These are phyloP conservation scores for Drosophila obscura DNA, from an alignment of 1,140 invertebrate species.

Conservation along the genomic window DNA sequence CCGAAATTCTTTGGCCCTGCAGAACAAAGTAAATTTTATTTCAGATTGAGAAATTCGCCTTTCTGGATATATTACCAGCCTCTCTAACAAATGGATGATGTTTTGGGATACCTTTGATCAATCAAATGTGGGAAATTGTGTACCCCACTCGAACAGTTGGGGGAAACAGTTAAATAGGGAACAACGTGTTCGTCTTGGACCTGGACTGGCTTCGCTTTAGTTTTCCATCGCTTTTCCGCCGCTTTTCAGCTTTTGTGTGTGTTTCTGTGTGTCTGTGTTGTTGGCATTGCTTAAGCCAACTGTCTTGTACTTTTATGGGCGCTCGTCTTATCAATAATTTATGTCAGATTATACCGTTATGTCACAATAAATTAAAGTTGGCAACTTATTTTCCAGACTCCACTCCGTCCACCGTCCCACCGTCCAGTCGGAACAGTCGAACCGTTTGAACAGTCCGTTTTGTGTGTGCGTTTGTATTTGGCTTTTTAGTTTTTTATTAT, in stretches of 20 bases:
- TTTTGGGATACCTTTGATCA: too few relatives aligned
- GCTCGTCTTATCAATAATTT: conserved; percentile 83
- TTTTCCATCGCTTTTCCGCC: conserved; percentile 31
- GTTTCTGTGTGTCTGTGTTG: conserved; percentile 1
- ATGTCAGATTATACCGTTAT: conserved; percentile 83
- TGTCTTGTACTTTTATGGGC: conserved; percentile 82
- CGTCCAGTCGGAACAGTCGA: background rate
- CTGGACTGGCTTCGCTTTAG: conserved; percentile 25
- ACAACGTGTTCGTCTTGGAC: conserved; percentile 14
- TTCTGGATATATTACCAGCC: too few relatives aligned
- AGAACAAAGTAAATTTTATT: too few relatives aligned
- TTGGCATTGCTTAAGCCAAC: conserved; percentile 70
- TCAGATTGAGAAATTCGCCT: too few relatives aligned
- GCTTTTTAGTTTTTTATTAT: conserved; percentile 78
- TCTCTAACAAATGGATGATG: too few relatives aligned
- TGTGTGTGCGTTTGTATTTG: conserved; percentile 36
- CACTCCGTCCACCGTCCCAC: conserved; percentile 12
- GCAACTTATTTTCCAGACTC: conserved; percentile 82
- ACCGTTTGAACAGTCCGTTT: background rate
- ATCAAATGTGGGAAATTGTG: too few relatives aligned
- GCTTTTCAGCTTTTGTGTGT: background rate
- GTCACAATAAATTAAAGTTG: conserved; percentile 84
- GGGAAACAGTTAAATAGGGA: background rate
- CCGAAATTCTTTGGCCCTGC: too few relatives aligned
- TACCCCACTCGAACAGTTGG: too few relatives aligned